Evolutionary conservation across 30 jellyfish, hydroid and myxozoan genomes (phyloP).

Genomic region (Pelagia noctiluca): DNA sequence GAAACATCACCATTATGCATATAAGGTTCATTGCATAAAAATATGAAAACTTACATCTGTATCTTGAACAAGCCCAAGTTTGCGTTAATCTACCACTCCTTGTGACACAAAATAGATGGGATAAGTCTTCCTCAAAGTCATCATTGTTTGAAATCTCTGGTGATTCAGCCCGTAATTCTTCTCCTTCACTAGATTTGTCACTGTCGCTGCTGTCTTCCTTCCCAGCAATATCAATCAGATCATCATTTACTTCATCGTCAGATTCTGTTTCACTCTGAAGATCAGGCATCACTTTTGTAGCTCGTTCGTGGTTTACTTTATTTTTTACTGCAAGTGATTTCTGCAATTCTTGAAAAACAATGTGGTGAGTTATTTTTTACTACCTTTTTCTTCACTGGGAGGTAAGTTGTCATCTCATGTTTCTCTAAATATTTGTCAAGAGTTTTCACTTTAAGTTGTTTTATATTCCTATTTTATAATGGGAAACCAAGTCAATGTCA

Average conservation of each 20-base stretch:
- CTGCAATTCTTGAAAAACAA: neutral
- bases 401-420: neutral
- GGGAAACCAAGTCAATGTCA: conserved; percentile 31
- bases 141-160: conserved; percentile 20
- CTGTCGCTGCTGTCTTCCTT: no score
- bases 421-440: conserved; percentile 29
- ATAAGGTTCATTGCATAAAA: neutral
- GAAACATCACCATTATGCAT: neutral
- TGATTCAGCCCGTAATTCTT: conserved; percentile 12
- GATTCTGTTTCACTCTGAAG: neutral
- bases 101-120: conserved; percentile 37
- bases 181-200: conserved; percentile 26
- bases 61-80: conserved; percentile 42
- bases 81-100: no score
- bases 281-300: neutral
- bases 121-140: conserved; percentile 38
- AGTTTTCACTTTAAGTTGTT: conserved; percentile 14
- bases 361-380: neutral
- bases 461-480: neutral
- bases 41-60: no score
- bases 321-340: neutral
- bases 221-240: neutral
- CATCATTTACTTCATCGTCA: conserved; percentile 19
- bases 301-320: no score
- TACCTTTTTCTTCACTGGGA: neutral